Conservation (phyloP, 2,113 vertebrate species). For the Gasterosteus nipponicus region DNA sequence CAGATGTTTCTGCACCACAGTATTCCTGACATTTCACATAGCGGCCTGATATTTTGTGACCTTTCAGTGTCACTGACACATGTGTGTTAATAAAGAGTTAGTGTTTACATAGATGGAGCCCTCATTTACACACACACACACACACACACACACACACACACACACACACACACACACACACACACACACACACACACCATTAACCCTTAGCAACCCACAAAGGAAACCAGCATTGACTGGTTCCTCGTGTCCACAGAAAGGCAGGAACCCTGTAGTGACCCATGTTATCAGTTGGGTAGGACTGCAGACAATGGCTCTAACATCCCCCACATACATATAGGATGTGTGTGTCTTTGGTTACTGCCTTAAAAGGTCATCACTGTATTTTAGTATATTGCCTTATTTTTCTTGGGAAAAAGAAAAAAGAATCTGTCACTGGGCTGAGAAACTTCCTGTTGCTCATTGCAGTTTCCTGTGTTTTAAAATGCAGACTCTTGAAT, state of each 20-base stretch:
- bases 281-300: constrained; percentile 27
- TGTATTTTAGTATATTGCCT: neutral
- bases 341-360: constrained; percentile 4
- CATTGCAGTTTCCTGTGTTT: neutral
- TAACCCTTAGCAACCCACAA: neutral
- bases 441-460: neutral
- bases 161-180: constrained; percentile 15
- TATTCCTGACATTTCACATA: constrained; percentile 53
- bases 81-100: constrained; percentile 31
- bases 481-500: neutral
- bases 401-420: neutral
- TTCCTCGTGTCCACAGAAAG: constrained; percentile 36
- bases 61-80: constrained; percentile 44
- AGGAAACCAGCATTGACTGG: constrained; percentile 24
- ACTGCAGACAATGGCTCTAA: constrained; percentile 43
- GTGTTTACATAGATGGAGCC: constrained; percentile 28
- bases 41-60: constrained; percentile 49
- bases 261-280: constrained; percentile 14
- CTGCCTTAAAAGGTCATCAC: neutral
- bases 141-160: neutral
- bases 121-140: neutral
- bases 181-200: constrained; percentile 12
- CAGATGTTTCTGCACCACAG: constrained; percentile 14
- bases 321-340: neutral
- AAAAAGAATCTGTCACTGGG: neutral